Base-by-base conservation (phyloP, 2,888 invertebrate species). In the Steromphala cineraria region DNA sequence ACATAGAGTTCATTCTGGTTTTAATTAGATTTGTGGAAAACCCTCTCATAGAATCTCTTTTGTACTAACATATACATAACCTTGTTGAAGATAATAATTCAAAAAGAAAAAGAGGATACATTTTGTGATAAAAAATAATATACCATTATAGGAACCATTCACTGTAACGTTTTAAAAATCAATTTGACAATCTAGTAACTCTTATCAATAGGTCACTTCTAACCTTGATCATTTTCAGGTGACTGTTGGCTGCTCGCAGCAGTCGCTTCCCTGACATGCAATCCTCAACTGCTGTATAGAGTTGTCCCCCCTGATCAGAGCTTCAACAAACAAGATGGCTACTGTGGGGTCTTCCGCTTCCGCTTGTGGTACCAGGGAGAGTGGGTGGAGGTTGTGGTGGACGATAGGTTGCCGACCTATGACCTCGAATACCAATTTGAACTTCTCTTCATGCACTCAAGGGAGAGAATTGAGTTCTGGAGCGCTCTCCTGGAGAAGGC, bases 221-320 rank as follows among this genome's bases (percentile, higher is more conserved):
- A 46, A 75, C 17, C 24, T 28, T 17, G 31, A 10, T 0, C 53
- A 24, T 78, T 85, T 89, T 0, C 89, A 95, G 95, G 99, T 5
- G 98, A 99, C 93, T 99, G 99, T 93, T 99, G 99, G 99, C 94
- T 94, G 67, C 87, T 94, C 89, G 94, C 94, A 21, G 99, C 99
- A 3, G 96, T 98, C 0, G 99, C 99, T n/a, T 98, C 98, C 94
- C 95, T 99, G 46, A 98, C 99, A 0, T 95, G 98, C 89, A 96
- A 97, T 92, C 95, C 95, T 83, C 95, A 96, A 91, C 94, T 99
- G 80, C 98, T 99, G 95, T 96, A 97, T 94, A 96, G 98, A 94
- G 98, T 99, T 83, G 98, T 99, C 71, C 98, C 99, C 2, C 97
- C 97, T 90, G 98, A 98, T 92, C 99, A 99, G 94, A 96, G 96